Conservation (phyloP, 2,888 invertebrate species). For the Nomada lathburiana region DNA sequence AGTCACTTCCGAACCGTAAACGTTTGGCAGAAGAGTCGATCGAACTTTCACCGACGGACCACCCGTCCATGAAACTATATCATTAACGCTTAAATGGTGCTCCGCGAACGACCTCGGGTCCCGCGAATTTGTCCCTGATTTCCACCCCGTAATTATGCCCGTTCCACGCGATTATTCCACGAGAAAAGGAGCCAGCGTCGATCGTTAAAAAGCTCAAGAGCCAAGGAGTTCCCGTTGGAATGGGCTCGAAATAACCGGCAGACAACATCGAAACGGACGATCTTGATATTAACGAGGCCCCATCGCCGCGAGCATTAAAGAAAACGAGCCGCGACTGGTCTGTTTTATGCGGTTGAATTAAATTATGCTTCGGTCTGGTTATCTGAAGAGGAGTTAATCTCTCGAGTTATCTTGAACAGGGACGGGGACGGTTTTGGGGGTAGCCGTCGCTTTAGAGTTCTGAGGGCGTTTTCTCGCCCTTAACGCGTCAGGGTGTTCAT, state of each 20-base stretch:
- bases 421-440: background rate
- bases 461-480: constrained; percentile 40
- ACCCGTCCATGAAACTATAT: constrained; percentile 9
- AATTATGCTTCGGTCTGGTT: constrained; percentile 56
- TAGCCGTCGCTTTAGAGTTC: constrained; percentile 22
- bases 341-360: constrained; percentile 46
- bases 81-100: background rate
- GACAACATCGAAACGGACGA: constrained; percentile 22
- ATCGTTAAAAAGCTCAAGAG: constrained; percentile 1
- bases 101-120: background rate
- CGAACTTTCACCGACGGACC: constrained; percentile 10
- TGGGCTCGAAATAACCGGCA: constrained; percentile 7
- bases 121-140: constrained; percentile 14
- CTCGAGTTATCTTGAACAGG: constrained; percentile 53
- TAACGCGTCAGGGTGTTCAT: constrained; percentile 48
- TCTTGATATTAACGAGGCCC: constrained; percentile 37
- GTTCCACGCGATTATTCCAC: constrained; percentile 22
- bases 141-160: constrained; percentile 12
- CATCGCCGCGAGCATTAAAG: constrained; percentile 25
- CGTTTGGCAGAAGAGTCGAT: background rate
- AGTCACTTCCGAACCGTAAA: background rate
- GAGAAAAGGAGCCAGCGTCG: background rate
- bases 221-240: background rate
- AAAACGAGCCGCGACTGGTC: constrained; percentile 18
- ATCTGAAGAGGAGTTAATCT: constrained; percentile 53